A percentile compares a stretch with the other conserved stretches of the same genome.
Evolutionary conservation across 2,113 vertebrate genomes (phyloP).

Genomic region (Microtus ochrogaster): DNA sequence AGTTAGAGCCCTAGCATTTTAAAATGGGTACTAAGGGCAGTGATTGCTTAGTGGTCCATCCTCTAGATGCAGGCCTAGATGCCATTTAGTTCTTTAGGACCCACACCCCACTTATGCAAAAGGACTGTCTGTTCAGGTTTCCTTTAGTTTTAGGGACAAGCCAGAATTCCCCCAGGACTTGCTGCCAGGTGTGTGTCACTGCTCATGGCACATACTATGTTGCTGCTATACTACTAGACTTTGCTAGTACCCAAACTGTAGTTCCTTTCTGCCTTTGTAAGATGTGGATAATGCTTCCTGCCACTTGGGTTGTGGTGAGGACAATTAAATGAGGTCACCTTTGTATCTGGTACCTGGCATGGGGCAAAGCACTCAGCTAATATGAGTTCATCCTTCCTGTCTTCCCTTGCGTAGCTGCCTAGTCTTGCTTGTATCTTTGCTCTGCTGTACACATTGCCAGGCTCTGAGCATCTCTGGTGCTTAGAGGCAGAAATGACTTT

Average conservation of each 20-base stretch:
- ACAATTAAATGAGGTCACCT: constrained; percentile 60
- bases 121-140: background rate
- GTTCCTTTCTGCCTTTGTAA: constrained; percentile 52
- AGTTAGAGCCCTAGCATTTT: background rate
- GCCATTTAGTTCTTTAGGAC: background rate
- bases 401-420: constrained; percentile 4
- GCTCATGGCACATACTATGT: background rate
- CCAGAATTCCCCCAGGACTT: constrained; percentile 12
- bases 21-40: background rate
- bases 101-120: background rate
- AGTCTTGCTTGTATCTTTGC: constrained; percentile 22
- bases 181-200: background rate
- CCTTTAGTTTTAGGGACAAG: constrained; percentile 31
- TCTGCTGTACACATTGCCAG: constrained; percentile 27
- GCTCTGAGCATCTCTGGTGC: background rate
- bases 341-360: constrained; percentile 36
- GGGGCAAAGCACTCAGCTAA: constrained; percentile 7
- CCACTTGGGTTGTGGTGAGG: constrained; percentile 30
- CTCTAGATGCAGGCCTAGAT: background rate
- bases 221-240: background rate
- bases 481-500: constrained; percentile 41
- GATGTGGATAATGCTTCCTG: constrained; percentile 55
- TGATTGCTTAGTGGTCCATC: background rate
- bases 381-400: constrained; percentile 32
- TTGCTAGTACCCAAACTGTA: constrained; percentile 30